Evolutionary conservation across 2,888 invertebrate genomes (phyloP), one percentile per base, ranked within the genome.

Genomic region (Orchesella flavescens): DNA sequence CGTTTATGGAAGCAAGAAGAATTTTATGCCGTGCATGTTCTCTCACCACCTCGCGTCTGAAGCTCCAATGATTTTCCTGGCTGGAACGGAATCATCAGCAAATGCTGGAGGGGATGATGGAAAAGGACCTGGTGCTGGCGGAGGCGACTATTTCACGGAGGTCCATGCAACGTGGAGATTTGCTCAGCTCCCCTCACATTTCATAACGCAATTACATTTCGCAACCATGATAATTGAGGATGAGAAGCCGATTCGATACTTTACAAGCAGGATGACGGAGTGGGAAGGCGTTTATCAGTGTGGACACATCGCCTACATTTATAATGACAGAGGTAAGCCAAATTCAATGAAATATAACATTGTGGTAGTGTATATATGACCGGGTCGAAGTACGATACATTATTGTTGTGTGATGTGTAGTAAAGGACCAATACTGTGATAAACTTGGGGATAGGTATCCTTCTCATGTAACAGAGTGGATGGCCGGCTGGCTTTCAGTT

Each of bases 111-210:
- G 12, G 46, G 17, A 34, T 34, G 34, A 2, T 34, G 34, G 34
- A 2, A 34, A 7, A 4, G 34, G 34, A 4, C 34, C 34, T 7
- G 34, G 34, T 4, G 34, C 3, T 7, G 34, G 19, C 15, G 10
- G 17, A 65, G 13, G 43, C 17, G 34, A 4, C 61, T 61, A 75
- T 34, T 44, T 84, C 19, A 84, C 84, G 0, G 84, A 84, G 49
- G 71, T 69, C 13, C 84, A 84, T 59, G 69, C 75, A 0, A 72
- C 72, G n/a, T 74, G 74, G 74, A 74, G 74, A 46, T 74, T 44
- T n/a, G 74, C 74, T 5, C 74, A 74, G 34, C 19, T 63, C 61
- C 24, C 44, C 19, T 13, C 24, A 1, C 12, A 7, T 15, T 61
- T 43, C 21, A 46, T 61, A 0, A 61, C 74, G 4, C 44, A 74